These are phyloP conservation scores for Apis laboriosa DNA, from an alignment of 1,140 invertebrate species.

Conservation along the genomic window DNA sequence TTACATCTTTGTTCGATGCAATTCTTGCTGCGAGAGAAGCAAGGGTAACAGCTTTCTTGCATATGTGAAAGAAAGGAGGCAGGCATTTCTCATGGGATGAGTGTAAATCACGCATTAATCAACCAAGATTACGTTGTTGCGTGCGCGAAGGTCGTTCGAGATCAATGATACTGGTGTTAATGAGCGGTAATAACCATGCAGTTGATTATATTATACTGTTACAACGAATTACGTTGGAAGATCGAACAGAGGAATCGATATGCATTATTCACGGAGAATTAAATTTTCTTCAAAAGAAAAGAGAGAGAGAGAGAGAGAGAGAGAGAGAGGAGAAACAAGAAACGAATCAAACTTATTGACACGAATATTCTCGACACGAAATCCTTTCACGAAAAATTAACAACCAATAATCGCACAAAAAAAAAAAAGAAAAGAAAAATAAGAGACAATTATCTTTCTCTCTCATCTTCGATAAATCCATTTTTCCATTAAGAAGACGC, in stretches of 20 bases:
- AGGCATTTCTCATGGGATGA: conserved; percentile 8
- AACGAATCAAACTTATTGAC: too few species aligned
- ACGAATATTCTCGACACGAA: too few species aligned
- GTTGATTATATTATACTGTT: background rate
- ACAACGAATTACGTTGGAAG: conserved; percentile 24
- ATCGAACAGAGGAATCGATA: conserved; percentile 19
- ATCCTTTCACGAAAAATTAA: too few species aligned
- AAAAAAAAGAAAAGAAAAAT: too few species aligned
- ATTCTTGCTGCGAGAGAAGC: background rate
- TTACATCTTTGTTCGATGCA: background rate
- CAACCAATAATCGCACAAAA: too few species aligned
- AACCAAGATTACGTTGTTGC: conserved; percentile 18
- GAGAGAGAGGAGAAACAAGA: too few species aligned
- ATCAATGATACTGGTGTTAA: conserved; percentile 42
- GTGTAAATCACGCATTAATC: conserved; percentile 20
- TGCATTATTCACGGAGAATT: background rate
- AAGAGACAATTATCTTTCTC: too few species aligned
- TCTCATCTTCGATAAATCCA: too few species aligned
- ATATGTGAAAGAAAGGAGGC: conserved; percentile 7
- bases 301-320: background rate
- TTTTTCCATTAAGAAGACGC: too few species aligned
- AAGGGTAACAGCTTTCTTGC: conserved; percentile 13
- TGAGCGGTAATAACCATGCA: conserved; percentile 8
- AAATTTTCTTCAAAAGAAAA: background rate
- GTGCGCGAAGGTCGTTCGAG: conserved; percentile 41